Base-by-base conservation (phyloP, 2,797 vertebrate genomes). In the Lithobates sylvaticus region DNA sequence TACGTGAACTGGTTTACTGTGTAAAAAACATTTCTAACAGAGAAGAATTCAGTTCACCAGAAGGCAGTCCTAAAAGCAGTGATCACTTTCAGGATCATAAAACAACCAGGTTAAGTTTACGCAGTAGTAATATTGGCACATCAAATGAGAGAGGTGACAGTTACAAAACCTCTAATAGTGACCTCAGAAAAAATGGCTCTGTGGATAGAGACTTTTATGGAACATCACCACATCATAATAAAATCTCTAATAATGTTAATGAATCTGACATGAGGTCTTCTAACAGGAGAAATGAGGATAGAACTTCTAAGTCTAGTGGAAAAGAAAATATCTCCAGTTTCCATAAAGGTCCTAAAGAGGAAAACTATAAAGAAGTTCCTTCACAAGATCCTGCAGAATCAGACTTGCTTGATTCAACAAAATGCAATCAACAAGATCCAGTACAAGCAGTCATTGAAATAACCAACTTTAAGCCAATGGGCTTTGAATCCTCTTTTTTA, bases 401-500 rank as follows among this genome's bases (percentile, higher is more conserved):
- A 0, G 36, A n/a, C 23, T 27, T 64, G 6, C 72, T 89, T 78
- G 90, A 86, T 87, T 80, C 91, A 83, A 21, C 88, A 16, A 94
- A 93, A 90, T 70, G 61, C 54, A 61, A 61, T 65, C 54, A 10
- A 18, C 68, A 73, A 82, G 93, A 94, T 42, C 93, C 93, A 82
- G 94, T 93, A 84, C 91, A 90, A 83, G 79, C 90, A 78, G 88
- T 95, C 9, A 98, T 98, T 91, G 97, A 98, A 93, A 94, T 99
- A 67, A 94, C 95, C 39, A 91, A 96, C 18, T 99, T 98, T 39
- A 99, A 98, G 88, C 97, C 98, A 0, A 97, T 98, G 89, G 97
- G 97, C 77, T 99, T 99, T 39, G 98, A 99, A 90, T 96, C 97
- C 10, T 99, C 98, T 0, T 99, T 99, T 91, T 91, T 99, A 88